Percentiles rank a stretch among this genome's conserved stretches.
Conservation (phyloP, 2,888 invertebrate genomes). For the Opisthograptis luteolata region DNA sequence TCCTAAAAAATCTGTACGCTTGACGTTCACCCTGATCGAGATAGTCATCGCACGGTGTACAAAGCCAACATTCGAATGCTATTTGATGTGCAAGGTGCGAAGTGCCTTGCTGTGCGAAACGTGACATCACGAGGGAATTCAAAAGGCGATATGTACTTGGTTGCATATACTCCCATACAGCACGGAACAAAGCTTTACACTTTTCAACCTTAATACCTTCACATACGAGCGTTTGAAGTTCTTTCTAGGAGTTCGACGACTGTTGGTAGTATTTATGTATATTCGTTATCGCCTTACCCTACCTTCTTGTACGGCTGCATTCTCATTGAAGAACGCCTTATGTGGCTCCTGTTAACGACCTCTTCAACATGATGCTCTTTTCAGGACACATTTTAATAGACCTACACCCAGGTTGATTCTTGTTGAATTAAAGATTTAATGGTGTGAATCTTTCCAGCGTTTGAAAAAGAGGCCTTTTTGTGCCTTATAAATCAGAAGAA, state of each 20-base stretch:
- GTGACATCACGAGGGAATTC: constrained; percentile 39
- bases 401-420: background rate
- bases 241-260: background rate
- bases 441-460: constrained; percentile 1
- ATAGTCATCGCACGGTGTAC: constrained; percentile 24
- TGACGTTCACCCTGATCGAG: constrained; percentile 29
- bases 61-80: constrained; percentile 31
- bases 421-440: background rate
- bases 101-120: constrained; percentile 38
- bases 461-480: background rate
- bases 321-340: constrained; percentile 5
- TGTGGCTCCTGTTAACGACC: constrained; percentile 8
- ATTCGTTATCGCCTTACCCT: constrained; percentile 18
- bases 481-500: background rate
- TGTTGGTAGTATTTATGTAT: constrained; percentile 1
- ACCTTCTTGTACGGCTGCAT: constrained; percentile 21
- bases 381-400: constrained; percentile 8
- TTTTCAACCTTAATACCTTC: constrained; percentile 17
- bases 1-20: constrained; percentile 22
- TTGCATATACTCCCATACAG: constrained; percentile 17
- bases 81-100: constrained; percentile 41
- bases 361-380: constrained; percentile 5
- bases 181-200: constrained; percentile 4
- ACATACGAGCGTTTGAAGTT: constrained; percentile 2
- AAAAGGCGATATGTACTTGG: constrained; percentile 26